These are phyloP conservation scores for Pachymerium ferrugineum DNA, from an alignment of 2,888 invertebrate species.

Conservation along the genomic window DNA sequence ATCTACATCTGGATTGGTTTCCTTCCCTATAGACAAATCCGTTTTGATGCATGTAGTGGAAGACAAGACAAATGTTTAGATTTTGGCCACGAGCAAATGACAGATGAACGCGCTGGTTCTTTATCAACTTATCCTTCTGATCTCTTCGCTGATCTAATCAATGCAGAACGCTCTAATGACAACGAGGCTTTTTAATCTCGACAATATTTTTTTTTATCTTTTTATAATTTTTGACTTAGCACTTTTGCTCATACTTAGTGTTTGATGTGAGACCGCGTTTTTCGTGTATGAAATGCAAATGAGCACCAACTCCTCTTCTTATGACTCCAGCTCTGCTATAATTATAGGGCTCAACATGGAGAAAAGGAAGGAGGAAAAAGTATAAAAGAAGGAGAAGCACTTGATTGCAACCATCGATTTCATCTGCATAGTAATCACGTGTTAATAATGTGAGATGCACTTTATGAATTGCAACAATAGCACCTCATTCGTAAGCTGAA, in stretches of 20 bases:
- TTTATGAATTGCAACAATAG: slow-evolving; percentile 8
- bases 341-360: not conserved
- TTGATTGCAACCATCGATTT: not conserved
- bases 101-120: not conserved
- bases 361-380: not conserved
- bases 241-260: too few species aligned
- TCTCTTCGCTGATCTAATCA: not conserved
- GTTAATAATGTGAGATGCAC: not conserved
- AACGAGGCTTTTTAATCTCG: not conserved
- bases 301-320: not conserved
- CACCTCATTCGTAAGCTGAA: not conserved
- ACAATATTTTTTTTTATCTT: not conserved
- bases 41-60: not conserved
- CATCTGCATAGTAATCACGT: not conserved
- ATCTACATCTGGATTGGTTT: too few species aligned
- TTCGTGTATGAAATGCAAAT: slow-evolving; percentile 3
- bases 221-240: not conserved
- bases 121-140: not conserved
- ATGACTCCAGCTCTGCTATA: not conserved
- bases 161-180: not conserved
- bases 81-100: not conserved
- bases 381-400: not conserved
- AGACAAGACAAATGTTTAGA: not conserved
- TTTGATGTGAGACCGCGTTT: not conserved
- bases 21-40: not conserved